Evolutionary conservation across 1,140 invertebrate species (phyloP).

Genomic region (Leptinotarsa defecta): DNA sequence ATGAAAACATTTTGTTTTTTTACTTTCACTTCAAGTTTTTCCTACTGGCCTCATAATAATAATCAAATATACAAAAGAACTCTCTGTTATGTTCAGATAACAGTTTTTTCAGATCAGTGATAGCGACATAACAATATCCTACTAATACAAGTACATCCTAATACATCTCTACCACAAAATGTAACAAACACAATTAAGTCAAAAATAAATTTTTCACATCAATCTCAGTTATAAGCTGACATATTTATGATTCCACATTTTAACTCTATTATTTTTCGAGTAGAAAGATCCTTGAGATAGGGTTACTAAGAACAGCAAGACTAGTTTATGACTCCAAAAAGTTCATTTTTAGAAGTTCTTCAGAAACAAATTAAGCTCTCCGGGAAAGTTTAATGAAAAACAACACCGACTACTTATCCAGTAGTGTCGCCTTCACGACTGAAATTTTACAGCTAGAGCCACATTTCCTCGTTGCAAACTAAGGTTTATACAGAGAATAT

Average conservation of each 20-base stretch:
- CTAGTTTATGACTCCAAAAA: constrained; percentile 25
- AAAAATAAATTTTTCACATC: background rate
- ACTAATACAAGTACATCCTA: too few species aligned
- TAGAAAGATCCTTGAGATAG: background rate
- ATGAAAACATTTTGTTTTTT: too few species aligned
- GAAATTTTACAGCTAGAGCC: constrained; percentile 35
- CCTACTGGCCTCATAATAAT: fast-evolving
- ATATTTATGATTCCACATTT: background rate
- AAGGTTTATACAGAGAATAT: background rate
- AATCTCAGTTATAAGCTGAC: background rate
- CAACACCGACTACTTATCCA: constrained; percentile 31
- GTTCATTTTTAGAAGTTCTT: constrained; percentile 35
- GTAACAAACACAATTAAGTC: too few species aligned
- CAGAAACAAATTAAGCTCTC: constrained; percentile 40
- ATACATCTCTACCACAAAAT: too few species aligned
- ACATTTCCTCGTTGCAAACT: background rate
- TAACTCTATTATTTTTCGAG: background rate
- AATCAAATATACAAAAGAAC: too few species aligned
- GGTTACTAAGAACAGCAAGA: constrained; percentile 23
- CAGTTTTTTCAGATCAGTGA: too few species aligned
- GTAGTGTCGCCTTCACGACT: constrained; percentile 37
- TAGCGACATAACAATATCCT: too few species aligned
- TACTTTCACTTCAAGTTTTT: too few species aligned
- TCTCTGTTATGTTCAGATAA: too few species aligned
- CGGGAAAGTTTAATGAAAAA: constrained; percentile 37